phyloP scores from a whole-genome alignment of 2,888 invertebrate genomes.

The Trachelus stipa region DNA sequence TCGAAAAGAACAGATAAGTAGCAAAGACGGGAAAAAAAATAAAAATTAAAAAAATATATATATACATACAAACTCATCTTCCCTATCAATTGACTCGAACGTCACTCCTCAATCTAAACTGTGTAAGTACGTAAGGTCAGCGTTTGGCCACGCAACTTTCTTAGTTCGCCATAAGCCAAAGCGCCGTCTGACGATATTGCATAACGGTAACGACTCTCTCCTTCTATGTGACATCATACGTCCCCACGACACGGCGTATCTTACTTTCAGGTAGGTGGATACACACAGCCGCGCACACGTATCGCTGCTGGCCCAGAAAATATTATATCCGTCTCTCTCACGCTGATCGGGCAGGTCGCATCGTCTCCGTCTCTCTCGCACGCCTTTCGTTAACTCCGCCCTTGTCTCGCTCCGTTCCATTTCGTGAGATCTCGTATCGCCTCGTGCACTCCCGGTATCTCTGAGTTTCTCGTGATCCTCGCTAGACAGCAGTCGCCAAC shows the following conservation, averaged over 20 bases:
- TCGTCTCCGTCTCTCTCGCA: neutral
- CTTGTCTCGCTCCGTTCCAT: too few species aligned
- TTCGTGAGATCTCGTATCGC: too few species aligned
- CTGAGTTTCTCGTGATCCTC: too few species aligned
- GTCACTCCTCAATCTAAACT: too few species aligned
- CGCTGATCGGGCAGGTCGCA: neutral
- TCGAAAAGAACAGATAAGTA: too few species aligned
- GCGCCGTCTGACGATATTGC: constrained; percentile 49
- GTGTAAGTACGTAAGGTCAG: constrained; percentile 61
- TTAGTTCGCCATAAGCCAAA: constrained; percentile 28
- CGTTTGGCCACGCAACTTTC: constrained; percentile 58
- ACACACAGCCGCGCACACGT: neutral
- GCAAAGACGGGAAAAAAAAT: too few species aligned
- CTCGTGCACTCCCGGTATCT: too few species aligned
- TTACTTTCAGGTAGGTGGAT: too few species aligned
- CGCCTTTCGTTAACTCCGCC: neutral
- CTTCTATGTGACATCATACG: constrained; percentile 64
- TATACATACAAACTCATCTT: too few species aligned
- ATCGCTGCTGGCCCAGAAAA: constrained; percentile 19
- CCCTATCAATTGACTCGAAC: too few species aligned
- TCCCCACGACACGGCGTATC: neutral
- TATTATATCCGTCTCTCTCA: neutral
- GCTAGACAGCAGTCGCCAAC: too few species aligned
- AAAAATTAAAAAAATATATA: too few species aligned
- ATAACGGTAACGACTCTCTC: constrained; percentile 65